Percentiles rank a stretch among this genome's conserved stretches.
Conservation (phyloP, 2,113 vertebrate genomes). For the Mustelus asterias region DNA sequence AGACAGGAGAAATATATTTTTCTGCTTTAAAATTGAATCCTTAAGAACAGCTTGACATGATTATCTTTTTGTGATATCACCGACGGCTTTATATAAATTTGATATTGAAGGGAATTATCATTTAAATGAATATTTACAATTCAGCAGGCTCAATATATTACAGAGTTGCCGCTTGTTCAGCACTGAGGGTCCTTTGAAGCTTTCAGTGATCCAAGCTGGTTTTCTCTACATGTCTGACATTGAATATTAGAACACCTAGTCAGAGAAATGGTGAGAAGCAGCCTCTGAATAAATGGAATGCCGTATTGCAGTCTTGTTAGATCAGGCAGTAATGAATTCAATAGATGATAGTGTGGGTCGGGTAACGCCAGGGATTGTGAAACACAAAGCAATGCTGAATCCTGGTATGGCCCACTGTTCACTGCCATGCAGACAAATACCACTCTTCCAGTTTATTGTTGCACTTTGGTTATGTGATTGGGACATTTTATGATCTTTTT, state of each 20-base stretch:
- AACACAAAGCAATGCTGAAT: constrained; percentile 5
- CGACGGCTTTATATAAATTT: not conserved
- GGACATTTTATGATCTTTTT: not conserved
- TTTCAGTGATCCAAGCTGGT: not conserved
- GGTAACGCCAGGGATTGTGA: not conserved
- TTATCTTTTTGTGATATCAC: not conserved
- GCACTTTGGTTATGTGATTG: not conserved
- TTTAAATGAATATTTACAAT: constrained; percentile 13
- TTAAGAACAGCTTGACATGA: not conserved
- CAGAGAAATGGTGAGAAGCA: not conserved
- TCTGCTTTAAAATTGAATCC: not conserved
- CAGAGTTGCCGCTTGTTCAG: not conserved
- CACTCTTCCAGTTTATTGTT: not conserved
- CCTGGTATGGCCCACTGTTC: not conserved
- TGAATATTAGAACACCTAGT: not conserved
- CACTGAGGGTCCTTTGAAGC: not conserved
- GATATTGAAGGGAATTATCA: not conserved
- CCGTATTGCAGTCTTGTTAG: not conserved
- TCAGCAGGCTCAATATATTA: not conserved
- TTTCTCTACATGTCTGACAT: not conserved
- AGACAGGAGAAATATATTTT: not conserved
- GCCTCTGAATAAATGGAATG: not conserved
- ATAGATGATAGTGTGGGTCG: not conserved
- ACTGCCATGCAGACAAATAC: not conserved
- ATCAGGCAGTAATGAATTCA: constrained; percentile 24